These are phyloP conservation scores for Porites rus DNA, from an alignment of 92 coral and sea anemone species.

Conservation along the genomic window DNA sequence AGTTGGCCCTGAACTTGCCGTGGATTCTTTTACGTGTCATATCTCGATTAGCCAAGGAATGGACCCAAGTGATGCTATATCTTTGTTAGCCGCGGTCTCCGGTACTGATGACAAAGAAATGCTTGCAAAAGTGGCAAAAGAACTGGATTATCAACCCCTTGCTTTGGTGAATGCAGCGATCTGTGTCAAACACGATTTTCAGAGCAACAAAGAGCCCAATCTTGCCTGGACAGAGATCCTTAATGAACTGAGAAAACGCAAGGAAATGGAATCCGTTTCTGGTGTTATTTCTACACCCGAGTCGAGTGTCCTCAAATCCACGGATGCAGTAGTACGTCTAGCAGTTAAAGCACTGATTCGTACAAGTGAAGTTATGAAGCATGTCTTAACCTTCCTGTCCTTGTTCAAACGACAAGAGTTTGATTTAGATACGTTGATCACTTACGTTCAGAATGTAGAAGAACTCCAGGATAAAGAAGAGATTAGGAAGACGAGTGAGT, in stretches of 20 bases:
- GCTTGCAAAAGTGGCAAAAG: neutral
- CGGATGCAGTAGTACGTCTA: neutral
- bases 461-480: neutral
- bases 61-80: neutral
- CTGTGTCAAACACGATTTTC: neutral
- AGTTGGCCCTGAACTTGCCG: neutral
- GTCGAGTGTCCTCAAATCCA: neutral
- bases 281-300: neutral
- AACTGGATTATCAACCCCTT: neutral
- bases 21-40: neutral
- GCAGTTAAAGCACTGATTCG: neutral
- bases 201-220: neutral
- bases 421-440: neutral
- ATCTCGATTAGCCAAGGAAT: neutral
- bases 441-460: neutral
- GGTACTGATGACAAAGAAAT: neutral
- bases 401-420: neutral
- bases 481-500: neutral
- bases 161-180: neutral
- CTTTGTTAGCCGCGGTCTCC: neutral
- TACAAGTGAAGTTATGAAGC: neutral
- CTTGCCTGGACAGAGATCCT: neutral
- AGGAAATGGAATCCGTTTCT: neutral
- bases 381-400: neutral
- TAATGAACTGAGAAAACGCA: neutral